These are phyloP conservation scores for Enteromius fasciolatus DNA, from an alignment of 2,797 vertebrate genomes.

Conservation along the genomic window DNA sequence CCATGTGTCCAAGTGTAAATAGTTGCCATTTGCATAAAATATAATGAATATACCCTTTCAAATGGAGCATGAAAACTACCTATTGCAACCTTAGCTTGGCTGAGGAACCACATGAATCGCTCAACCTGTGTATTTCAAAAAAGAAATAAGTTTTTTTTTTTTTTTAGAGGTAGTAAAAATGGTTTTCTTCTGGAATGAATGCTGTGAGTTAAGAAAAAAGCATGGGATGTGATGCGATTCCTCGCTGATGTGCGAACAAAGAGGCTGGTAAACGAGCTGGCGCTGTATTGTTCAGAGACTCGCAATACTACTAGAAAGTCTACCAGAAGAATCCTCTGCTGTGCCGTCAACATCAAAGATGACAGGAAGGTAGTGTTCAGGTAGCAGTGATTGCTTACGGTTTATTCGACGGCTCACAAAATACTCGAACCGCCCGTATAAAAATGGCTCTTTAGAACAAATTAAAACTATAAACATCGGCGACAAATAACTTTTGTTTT, in stretches of 20 bases:
- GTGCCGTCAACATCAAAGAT: constrained; percentile 40
- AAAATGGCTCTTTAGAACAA: constrained; percentile 73
- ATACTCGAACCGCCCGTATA: constrained; percentile 71
- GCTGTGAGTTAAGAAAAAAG: constrained; percentile 36
- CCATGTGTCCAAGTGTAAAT: constrained; percentile 56
- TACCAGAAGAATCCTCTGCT: constrained; percentile 41
- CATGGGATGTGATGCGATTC: constrained; percentile 15
- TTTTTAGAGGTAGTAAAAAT: constrained; percentile 53
- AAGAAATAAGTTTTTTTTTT: no score
- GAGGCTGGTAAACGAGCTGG: constrained; percentile 51
- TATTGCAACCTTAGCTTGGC: constrained; percentile 54
- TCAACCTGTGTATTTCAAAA: constrained; percentile 30
- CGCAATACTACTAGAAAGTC: constrained; percentile 18
- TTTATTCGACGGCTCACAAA: constrained; percentile 75
- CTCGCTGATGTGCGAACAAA: constrained; percentile 40
- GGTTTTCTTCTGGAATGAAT: constrained; percentile 52
- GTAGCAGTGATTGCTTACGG: constrained; percentile 59
- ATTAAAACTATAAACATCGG: constrained; percentile 53
- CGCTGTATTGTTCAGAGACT: constrained; percentile 33
- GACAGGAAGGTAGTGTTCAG: constrained; percentile 70
- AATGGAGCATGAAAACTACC: constrained; percentile 53
- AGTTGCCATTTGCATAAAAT: constrained; percentile 64
- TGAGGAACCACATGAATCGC: constrained; percentile 25
- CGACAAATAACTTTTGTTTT: constrained; percentile 35
- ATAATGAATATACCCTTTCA: constrained; percentile 55